Base-by-base conservation (phyloP, 1,140 invertebrate genomes). In the Caerostris extrusa region DNA sequence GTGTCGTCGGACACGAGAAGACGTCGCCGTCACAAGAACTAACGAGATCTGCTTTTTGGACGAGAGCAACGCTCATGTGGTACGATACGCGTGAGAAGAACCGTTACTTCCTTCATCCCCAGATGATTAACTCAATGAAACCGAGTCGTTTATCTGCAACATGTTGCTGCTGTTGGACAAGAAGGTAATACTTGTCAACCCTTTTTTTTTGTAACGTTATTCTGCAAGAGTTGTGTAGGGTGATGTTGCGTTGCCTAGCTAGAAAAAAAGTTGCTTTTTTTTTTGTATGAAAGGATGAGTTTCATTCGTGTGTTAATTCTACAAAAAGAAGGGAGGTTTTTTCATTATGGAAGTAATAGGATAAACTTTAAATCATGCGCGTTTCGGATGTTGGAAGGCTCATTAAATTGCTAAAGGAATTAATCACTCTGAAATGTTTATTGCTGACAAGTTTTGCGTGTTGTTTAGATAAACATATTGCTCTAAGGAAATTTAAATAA, bases 41-140 rank as follows among this genome's bases (percentile, higher is more conserved):
- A 88, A 88, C 86, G 61, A 90, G 88, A n/a, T 50, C 58, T 17
- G 50, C 64, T n/a, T 17, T 61, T 90, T 58, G 88, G 88, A 90
- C 88, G 77, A 69, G 88, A 71, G 19, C 88, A 77, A 90, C 67
- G 58, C 53, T 85, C 77, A 77, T 90, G 88, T 90, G 58, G 64
- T 34, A 17, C 88, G 88, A 90, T 90, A 90, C 67, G 88, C 88
- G 88, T 90, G 88, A 90, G 88, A 90, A 90, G 88, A 14, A 53
- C 10, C 14, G 5, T 12, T 17, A 85, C 61, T 71, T 90, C 67
- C 88, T 71, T 57, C 56, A 34, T 8, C n/a, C 14, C 14, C 50
- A 71, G 88, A 56, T 58, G 69, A 90, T 90, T 90, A 90, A 69
- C 69, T 77, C 88, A 58, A 90, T 90, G 88, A 90, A 64, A 19